phyloP scores from a whole-genome alignment of 2,888 invertebrate genomes.

The Physocephala rufipes region DNA sequence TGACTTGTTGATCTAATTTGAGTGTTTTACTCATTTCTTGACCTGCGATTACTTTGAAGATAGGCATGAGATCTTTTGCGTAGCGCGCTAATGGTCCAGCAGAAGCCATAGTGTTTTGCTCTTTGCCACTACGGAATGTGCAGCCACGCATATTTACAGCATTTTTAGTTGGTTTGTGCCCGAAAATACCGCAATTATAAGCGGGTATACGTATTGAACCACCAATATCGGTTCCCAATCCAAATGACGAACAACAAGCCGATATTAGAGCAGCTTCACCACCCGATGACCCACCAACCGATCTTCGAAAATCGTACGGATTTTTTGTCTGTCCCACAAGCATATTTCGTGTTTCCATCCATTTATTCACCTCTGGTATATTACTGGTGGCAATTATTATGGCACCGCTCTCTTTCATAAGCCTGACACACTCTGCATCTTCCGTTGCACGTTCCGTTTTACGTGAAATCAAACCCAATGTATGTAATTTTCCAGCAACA shows the following conservation, averaged over 20 bases:
- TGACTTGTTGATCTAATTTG: slow-evolving; percentile 71
- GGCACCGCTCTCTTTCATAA: slow-evolving; percentile 82
- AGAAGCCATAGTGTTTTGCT: slow-evolving; percentile 79
- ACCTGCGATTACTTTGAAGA: slow-evolving; percentile 70
- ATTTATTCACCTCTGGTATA: slow-evolving; percentile 92
- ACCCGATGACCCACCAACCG: slow-evolving; percentile 92
- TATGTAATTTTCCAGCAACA: slow-evolving; percentile 76
- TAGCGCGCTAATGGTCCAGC: slow-evolving; percentile 85
- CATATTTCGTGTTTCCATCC: slow-evolving; percentile 88
- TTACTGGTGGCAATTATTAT: slow-evolving; percentile 91
- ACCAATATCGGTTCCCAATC: slow-evolving; percentile 93
- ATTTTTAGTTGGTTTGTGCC: slow-evolving; percentile 79
- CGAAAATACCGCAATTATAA: slow-evolving; percentile 86
- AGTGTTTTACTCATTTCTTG: slow-evolving; percentile 69
- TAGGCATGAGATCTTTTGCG: slow-evolving; percentile 80
- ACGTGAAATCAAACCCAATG: slow-evolving; percentile 75
- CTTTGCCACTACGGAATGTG: slow-evolving; percentile 75
- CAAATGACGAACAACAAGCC: slow-evolving; percentile 82
- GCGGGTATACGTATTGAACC: slow-evolving; percentile 92
- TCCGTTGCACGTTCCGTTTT: slow-evolving; percentile 71
- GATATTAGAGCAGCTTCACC: slow-evolving; percentile 83
- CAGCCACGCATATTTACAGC: slow-evolving; percentile 72
- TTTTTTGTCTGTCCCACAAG: slow-evolving; percentile 90
- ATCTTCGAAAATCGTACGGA: slow-evolving; percentile 87
- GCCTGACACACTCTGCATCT: slow-evolving; percentile 82